Conservation (phyloP, 2,113 vertebrate species). For the Dolichallabes microphthalmus region DNA sequence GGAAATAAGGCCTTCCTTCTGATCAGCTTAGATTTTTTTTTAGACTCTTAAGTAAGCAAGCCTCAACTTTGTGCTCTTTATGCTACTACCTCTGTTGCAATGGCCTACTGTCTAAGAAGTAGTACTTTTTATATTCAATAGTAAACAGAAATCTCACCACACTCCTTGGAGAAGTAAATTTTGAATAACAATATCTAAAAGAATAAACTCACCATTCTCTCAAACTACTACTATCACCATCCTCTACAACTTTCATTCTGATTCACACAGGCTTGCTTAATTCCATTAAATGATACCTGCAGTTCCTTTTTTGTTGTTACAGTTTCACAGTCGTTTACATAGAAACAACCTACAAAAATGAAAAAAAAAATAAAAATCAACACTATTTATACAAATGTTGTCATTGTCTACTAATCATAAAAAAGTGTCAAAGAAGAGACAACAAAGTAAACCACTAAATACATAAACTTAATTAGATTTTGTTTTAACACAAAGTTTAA, state of each 20-base stretch:
- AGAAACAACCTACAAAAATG: too few species aligned
- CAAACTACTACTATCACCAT: not conserved
- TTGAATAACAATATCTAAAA: not conserved
- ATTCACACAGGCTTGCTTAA: not conserved
- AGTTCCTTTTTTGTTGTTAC: not conserved
- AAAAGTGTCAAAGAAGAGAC: not conserved
- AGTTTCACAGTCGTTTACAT: conserved; percentile 20
- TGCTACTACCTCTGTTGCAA: not conserved
- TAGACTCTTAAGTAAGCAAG: not conserved
- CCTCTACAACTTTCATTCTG: not conserved
- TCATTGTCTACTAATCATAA: too few species aligned
- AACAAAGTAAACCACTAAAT: not conserved
- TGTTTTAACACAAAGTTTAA: not conserved
- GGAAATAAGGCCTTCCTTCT: too few species aligned
- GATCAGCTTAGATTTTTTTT: not conserved
- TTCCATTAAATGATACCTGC: not conserved
- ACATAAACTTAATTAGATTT: not conserved
- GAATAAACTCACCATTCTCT: not conserved
- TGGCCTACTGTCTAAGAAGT: not conserved
- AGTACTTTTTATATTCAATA: not conserved
- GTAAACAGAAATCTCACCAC: not conserved
- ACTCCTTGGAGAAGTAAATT: not conserved
- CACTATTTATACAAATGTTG: not conserved
- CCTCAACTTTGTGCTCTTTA: not conserved
- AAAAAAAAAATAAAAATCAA: too few species aligned